phyloP scores from a whole-genome alignment of 2,888 invertebrate species.

The Hirtodrosophila trivittata region DNA sequence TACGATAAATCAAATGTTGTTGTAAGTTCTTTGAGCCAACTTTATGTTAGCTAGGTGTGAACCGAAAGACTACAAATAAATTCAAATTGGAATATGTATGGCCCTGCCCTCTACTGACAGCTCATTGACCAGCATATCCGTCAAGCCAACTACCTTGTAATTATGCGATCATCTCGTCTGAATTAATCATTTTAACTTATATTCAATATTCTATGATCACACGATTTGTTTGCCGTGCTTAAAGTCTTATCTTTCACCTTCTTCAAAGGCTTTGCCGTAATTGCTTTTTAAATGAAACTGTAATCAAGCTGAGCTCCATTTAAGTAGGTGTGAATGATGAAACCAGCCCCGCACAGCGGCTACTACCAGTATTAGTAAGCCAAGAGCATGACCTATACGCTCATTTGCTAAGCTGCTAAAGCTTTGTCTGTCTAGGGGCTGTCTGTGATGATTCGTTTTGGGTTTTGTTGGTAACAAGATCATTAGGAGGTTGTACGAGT shows the following conservation, averaged over 20 bases:
- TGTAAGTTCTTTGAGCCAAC: conserved; percentile 15
- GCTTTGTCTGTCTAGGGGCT: conserved; percentile 26
- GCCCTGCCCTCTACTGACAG: conserved; percentile 40
- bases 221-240: conserved; percentile 23
- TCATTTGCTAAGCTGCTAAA: conserved; percentile 52
- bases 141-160: conserved; percentile 37
- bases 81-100: not conserved
- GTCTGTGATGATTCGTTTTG: conserved; percentile 40
- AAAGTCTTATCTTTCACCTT: conserved; percentile 39
- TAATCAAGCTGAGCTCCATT: conserved; percentile 44
- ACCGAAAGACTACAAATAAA: conserved; percentile 26
- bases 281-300: conserved; percentile 46
- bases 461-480: conserved; percentile 20
- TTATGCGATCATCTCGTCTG: conserved; percentile 14
- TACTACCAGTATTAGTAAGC: conserved; percentile 14
- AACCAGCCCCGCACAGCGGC: conserved; percentile 15
- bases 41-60: conserved; percentile 52
- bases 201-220: conserved; percentile 20
- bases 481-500: conserved; percentile 33
- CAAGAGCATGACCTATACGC: conserved; percentile 69
- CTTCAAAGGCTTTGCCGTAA: conserved; percentile 27
- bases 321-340: conserved; percentile 57
- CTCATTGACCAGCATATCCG: conserved; percentile 27
- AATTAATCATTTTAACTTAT: conserved; percentile 11
- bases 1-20: conserved; percentile 49